phyloP scores from a whole-genome alignment of 2,888 invertebrate genomes.

The Physocephala rufipes region DNA sequence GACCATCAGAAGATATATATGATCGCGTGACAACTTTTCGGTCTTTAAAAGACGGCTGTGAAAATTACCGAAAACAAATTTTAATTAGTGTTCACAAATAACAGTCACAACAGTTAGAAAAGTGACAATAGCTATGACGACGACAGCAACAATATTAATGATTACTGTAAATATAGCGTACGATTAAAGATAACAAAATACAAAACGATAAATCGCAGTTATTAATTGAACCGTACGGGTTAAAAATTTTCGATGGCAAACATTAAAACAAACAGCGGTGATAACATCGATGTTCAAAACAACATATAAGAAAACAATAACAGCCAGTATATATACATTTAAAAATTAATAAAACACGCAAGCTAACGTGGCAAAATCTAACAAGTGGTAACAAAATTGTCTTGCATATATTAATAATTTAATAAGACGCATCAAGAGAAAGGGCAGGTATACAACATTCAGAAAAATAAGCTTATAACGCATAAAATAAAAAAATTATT shows the following conservation, averaged over 20 bases:
- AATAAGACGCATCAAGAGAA: not conserved
- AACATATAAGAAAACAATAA: not conserved
- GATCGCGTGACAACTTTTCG: conserved; percentile 48
- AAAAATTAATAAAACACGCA: conserved; percentile 39
- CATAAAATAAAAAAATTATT: too few species aligned
- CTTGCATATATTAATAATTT: conserved; percentile 31
- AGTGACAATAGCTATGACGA: not conserved
- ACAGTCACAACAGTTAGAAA: conserved; percentile 41
- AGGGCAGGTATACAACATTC: too few species aligned
- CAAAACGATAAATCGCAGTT: conserved; percentile 11
- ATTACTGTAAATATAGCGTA: not conserved
- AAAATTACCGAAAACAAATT: conserved; percentile 50
- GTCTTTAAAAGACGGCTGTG: conserved; percentile 46
- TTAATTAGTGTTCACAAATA: conserved; percentile 56
- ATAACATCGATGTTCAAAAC: not conserved
- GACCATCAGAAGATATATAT: not conserved
- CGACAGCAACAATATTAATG: not conserved
- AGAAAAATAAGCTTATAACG: too few species aligned
- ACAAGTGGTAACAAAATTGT: conserved; percentile 12
- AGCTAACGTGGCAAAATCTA: conserved; percentile 42
- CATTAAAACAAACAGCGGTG: conserved; percentile 12
- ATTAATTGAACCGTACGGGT: conserved; percentile 44
- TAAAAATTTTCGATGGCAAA: conserved; percentile 13
- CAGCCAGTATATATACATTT: not conserved
- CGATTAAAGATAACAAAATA: conserved; percentile 29